Percentiles rank a stretch among this genome's conserved stretches.
phyloP scores from a whole-genome alignment of 2,797 vertebrate species.

The Austrolebias charrua region DNA sequence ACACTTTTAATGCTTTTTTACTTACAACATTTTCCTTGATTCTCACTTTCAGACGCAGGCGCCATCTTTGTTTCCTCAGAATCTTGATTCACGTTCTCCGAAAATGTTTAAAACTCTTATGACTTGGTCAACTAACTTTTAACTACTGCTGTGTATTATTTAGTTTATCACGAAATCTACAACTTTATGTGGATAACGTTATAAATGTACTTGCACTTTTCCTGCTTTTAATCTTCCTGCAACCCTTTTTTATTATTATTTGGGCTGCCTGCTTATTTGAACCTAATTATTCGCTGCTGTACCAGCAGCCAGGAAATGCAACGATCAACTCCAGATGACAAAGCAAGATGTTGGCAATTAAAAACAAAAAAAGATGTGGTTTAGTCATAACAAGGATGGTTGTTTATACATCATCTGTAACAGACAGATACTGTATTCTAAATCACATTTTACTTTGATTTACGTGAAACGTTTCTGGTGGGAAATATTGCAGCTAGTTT shows the following conservation, averaged over 20 bases:
- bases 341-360: constrained; percentile 11
- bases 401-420: background rate
- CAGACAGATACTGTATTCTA: background rate
- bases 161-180: background rate
- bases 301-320: constrained; percentile 89
- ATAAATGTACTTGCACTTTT: background rate
- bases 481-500: constrained; percentile 15
- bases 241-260: constrained; percentile 83
- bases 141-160: background rate
- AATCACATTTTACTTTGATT: constrained; percentile 19
- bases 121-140: background rate
- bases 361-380: background rate
- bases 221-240: background rate
- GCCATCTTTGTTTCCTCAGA: no score
- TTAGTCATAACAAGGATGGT: background rate
- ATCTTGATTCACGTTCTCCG: no score
- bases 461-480: background rate
- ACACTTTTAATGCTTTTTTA: no score
- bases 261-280: constrained; percentile 87
- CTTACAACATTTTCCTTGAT: no score
- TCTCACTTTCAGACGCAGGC: no score
- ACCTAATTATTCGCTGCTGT: constrained; percentile 91
- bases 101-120: background rate
- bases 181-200: background rate
- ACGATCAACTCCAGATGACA: constrained; percentile 94